Evolutionary conservation across 2,113 vertebrate species (phyloP).

Genomic region (Sapajus apella): DNA sequence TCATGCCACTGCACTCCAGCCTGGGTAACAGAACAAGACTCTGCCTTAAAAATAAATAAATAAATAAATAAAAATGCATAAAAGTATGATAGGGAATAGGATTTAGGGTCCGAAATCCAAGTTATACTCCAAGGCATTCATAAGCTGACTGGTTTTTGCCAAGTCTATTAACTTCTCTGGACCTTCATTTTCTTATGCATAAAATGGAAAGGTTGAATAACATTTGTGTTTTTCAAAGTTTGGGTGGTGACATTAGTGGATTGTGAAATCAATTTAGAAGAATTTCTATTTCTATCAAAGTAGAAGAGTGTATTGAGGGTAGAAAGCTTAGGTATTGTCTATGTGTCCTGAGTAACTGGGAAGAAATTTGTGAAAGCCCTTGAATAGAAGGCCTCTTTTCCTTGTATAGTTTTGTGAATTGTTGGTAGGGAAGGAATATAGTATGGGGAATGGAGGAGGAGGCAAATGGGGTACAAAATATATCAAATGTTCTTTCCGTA

Average conservation of each 20-base stretch:
- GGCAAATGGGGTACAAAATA: background rate
- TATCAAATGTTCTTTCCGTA: background rate
- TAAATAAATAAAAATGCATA: background rate
- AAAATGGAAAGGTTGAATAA: background rate
- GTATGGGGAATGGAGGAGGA: background rate
- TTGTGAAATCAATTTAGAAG: slow-evolving; percentile 26
- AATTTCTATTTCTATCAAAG: background rate
- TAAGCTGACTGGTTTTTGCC: background rate
- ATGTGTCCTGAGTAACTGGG: background rate
- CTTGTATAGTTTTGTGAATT: background rate
- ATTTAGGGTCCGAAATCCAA: background rate
- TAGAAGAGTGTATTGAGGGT: background rate
- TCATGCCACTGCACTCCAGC: too few species aligned
- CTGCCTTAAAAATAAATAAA: too few species aligned
- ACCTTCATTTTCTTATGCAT: background rate
- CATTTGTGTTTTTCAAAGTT: background rate
- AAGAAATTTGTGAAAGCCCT: background rate
- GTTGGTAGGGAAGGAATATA: background rate
- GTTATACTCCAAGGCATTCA: background rate
- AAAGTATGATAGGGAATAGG: background rate
- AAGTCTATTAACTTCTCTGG: background rate
- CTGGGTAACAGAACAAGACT: too few species aligned
- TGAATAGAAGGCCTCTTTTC: background rate
- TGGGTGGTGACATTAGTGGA: background rate
- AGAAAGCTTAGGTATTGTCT: background rate